Evolutionary conservation across 2,888 invertebrate genomes (phyloP).

Genomic region (Andrena trimmerana): DNA sequence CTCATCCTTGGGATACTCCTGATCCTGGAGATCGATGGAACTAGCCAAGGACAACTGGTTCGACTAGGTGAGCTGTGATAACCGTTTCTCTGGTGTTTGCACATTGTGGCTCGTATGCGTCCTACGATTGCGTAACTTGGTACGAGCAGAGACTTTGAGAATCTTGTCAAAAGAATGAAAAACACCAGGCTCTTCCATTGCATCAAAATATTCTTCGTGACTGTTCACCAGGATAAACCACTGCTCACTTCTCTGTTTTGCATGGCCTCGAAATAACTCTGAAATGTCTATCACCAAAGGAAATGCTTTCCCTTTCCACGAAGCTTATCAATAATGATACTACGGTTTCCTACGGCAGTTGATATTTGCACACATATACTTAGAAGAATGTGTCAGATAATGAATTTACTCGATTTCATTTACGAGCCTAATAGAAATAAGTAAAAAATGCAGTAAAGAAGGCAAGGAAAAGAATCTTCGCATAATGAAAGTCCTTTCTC

Average conservation of each 20-base stretch:
- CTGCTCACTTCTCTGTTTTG: not conserved
- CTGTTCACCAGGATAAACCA: not conserved
- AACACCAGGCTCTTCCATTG: not conserved
- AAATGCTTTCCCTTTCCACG: slow-evolving; percentile 5
- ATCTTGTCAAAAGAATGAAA: too few species aligned
- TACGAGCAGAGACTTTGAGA: slow-evolving; percentile 2
- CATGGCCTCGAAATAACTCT: not conserved
- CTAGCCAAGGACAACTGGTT: slow-evolving; percentile 69
- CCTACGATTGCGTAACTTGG: slow-evolving; percentile 1
- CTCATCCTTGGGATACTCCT: slow-evolving; percentile 75
- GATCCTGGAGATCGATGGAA: slow-evolving; percentile 71
- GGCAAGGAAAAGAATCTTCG: too few species aligned
- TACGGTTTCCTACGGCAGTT: not conserved
- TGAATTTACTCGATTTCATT: too few species aligned
- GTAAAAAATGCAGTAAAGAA: too few species aligned
- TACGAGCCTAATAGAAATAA: too few species aligned
- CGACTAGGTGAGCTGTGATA: slow-evolving; percentile 75
- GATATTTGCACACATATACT: too few species aligned
- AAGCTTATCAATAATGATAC: not conserved
- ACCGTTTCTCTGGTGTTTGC: not conserved
- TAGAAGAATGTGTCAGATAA: too few species aligned
- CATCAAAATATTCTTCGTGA: not conserved
- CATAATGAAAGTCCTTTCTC: too few species aligned
- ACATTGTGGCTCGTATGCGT: slow-evolving; percentile 5
- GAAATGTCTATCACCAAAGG: not conserved